Base-by-base conservation (phyloP, 2,113 vertebrate genomes). In the Ariopsis seemanni region DNA sequence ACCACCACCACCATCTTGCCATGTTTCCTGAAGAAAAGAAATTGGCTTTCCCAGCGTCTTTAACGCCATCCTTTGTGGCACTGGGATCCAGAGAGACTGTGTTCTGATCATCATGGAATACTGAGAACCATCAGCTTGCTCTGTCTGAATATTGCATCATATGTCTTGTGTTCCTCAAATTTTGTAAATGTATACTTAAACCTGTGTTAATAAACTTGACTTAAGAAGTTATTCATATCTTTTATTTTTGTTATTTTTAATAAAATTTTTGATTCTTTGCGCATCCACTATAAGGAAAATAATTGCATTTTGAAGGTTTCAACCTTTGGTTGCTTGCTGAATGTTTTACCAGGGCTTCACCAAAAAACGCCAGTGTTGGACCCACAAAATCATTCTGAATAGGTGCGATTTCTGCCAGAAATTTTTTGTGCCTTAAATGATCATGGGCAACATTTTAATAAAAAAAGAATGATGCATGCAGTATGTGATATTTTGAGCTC, bases 101-200 rank as follows among this genome's bases (percentile, higher is more conserved):
- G 85, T 67, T 78, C 69, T 86, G 80, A 91, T 83, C 80, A 85
- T 71, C 79, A 2, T 67, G 85, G 83, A 90, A 79, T 67, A 82
- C 30, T 85, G 88, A 78, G 79, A 87, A 85, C 85, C 86, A 82
- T 72, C 86, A 30, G 71, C 58, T 42, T 57, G 10, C 55, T 77
- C 85, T 48, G 48, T 57, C 89, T 30, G 15, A 67, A 85, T 88
- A 77, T 89, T 90, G 2, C 86, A 48, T 85, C 79, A 82, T 8
- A 85, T 69, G 30, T 30, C 50, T 89, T 25, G 20, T 90, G 85
- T 82, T 82, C 85, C 81, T 88, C 72, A 22, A 86, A 69, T 84
- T 91, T 93, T 94, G 90, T 94, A 92, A 90, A 93, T 93, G 91
- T 88, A 34, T 83, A 72, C 65, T 88, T 94, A 91, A 93, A 91